Base-by-base conservation (phyloP, 2,888 invertebrate genomes). In the Nebria salina region DNA sequence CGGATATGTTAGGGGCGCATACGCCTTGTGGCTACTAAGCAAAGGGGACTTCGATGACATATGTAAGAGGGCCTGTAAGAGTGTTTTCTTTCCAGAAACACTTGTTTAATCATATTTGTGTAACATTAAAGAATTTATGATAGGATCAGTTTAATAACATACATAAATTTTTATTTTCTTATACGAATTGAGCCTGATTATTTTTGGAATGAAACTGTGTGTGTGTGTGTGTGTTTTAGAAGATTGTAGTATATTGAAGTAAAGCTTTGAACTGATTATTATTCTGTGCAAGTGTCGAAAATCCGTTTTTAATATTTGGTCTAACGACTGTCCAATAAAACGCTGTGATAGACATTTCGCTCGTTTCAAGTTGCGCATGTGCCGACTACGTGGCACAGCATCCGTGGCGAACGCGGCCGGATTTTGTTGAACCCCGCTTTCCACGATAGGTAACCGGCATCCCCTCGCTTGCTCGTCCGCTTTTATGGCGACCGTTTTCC, bases 221-320 rank as follows among this genome's bases (percentile, higher is more conserved):
- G 20, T 20, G 20, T 20, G 0, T 20, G 20, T 20, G 20, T n/a
- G n/a, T n/a, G n/a, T n/a, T n/a, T n/a, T n/a, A n/a, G n/a, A n/a
- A n/a, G n/a, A n/a, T 20, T 20, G 0, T 20, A 20, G 20, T 20
- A 66, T 72, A 72, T 15, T 26, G 25, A 13, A 7, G 8, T 72
- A 20, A 7, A 11, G 15, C 8, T 2, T 7, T 25, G 13, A 7
- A 26, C 26, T 72, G 26, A 7, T 25, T 8, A 9, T n/a, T n/a
- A 72, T 34, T 72, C 72, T 72, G 66, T 74, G n/a, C 74, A 15
- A 34, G 34, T 34, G 74, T 20, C 64, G 65, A 26, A 79, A 79
- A 79, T 79, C 78, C 73, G 78, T 65, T 73, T 79, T 79, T 79
- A 79, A 79, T 79, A 79, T 79, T 79, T 79, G 34, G 73, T 79